Base-by-base conservation (phyloP, 2,113 vertebrate genomes). In the Macrotus californicus region DNA sequence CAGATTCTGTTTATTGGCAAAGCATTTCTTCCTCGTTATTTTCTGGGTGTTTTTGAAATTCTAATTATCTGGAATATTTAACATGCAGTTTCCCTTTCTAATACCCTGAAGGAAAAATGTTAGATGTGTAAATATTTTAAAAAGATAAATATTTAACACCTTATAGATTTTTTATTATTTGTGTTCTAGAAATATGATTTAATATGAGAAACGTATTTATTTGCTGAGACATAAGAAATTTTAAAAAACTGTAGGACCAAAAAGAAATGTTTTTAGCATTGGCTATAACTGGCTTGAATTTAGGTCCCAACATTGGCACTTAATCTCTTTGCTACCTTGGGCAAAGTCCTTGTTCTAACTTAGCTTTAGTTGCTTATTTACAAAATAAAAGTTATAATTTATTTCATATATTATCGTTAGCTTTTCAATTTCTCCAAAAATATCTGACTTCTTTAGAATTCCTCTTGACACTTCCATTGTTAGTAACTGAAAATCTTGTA, bases 81-180 rank as follows among this genome's bases (percentile, higher is more conserved):
- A 66, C n/a, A 80, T 84, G 4, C n/a, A 80, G 80, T 34, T 69
- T 85, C n/a, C 26, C 31, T 93, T 79, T 79, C 21, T 91, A 96
- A 41, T 89, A 2, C 5, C 46, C 39, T 56, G 29, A 83, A 91
- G 34, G 36, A 76, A 82, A 89, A 43, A 59, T 72, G 56, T 66
- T 81, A 59, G 41, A 69, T 56, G 14, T 21, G 29, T 76, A 89
- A 69, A 97, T 86, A 26, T 93, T 93, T 95, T 85, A 14, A 95
- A 43, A 81, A 1, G 3, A 84, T 95, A 26, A 59, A 85, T 56
- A 73, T 86, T 85, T 61, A 87, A 85, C 59, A 87, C 6, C 18
- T 36, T 73, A 12, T 39, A 84, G 61, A 67, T 39, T 24, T 93
- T 91, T 56, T 75, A 82, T 67, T 66, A 59, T 85, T 80, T 75